Evolutionary conservation across 2,888 invertebrate species (phyloP).

Genomic region (Steinernema carpocapsae): DNA sequence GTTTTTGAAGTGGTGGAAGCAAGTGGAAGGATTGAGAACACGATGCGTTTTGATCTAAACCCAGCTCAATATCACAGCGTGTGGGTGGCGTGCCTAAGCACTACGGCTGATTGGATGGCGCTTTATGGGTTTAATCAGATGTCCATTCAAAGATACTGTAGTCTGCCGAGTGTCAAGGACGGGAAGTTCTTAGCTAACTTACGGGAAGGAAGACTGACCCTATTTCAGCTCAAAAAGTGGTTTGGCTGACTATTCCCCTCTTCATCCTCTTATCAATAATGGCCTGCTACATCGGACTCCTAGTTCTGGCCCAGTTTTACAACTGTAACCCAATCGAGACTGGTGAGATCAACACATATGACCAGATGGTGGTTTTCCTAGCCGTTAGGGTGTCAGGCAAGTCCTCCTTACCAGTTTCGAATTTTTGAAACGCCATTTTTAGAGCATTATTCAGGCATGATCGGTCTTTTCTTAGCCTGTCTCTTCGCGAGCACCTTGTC

Average conservation of each 20-base stretch:
- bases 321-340: constrained; percentile 60
- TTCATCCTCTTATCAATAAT: constrained; percentile 51
- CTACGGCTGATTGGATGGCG: not conserved
- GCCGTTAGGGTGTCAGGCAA: constrained; percentile 54
- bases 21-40: constrained; percentile 12
- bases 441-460: constrained; percentile 47
- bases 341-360: constrained; percentile 49
- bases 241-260: constrained; percentile 53
- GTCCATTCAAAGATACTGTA: constrained; percentile 33
- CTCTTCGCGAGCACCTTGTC: constrained; percentile 59
- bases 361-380: constrained; percentile 57
- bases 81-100: not conserved
- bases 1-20: not conserved
- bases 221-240: constrained; percentile 39
- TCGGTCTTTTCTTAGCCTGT: constrained; percentile 60
- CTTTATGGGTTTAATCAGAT: constrained; percentile 20
- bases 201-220: not conserved
- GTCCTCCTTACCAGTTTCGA: constrained; percentile 14
- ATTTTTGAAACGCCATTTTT: not conserved
- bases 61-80: constrained; percentile 22
- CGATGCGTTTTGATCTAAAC: constrained; percentile 1
- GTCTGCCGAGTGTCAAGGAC: constrained; percentile 2
- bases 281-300: constrained; percentile 55
- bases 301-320: constrained; percentile 57
- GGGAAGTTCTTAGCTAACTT: not conserved